These are phyloP conservation scores for Heterohyrax brucei DNA, from an alignment of 2,797 vertebrate species.

Conservation along the genomic window DNA sequence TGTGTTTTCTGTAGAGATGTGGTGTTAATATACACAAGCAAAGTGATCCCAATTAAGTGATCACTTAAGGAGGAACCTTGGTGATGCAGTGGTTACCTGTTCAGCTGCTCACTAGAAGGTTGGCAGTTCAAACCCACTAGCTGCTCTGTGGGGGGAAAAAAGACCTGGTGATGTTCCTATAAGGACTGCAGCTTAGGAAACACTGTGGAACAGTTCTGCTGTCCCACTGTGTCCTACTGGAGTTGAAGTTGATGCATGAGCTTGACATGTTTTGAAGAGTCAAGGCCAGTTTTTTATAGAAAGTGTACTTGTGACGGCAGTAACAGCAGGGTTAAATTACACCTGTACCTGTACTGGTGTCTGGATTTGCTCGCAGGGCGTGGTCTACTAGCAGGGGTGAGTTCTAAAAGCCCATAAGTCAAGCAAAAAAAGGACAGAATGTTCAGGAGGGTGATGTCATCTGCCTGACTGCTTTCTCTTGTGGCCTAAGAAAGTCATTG, in stretches of 20 bases:
- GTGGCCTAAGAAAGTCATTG: neutral
- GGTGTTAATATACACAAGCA: neutral
- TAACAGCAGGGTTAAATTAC: neutral
- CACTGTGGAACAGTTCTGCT: no score
- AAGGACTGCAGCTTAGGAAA: no score
- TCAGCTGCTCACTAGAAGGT: no score
- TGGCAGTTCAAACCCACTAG: no score
- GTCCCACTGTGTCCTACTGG: no score
- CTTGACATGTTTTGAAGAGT: no score
- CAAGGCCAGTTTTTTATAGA: no score
- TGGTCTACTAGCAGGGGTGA: rapidly evolving
- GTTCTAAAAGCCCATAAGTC: rapidly evolving
- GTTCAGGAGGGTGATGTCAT: neutral
- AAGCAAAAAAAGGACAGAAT: neutral
- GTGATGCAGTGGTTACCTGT: neutral
- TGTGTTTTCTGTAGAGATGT: neutral
- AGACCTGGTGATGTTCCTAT: no score
- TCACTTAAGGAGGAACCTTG: neutral
- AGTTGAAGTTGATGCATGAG: no score
- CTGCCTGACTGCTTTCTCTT: neutral
- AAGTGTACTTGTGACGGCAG: no score
- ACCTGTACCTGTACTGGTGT: rapidly evolving
- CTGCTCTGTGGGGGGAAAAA: no score
- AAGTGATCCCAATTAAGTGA: neutral
- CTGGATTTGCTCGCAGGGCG: rapidly evolving